Percentiles rank a stretch among this genome's conserved stretches.
Evolutionary conservation across 2,113 vertebrate genomes (phyloP).

Genomic region (Chamaetylas fuelleborni): DNA sequence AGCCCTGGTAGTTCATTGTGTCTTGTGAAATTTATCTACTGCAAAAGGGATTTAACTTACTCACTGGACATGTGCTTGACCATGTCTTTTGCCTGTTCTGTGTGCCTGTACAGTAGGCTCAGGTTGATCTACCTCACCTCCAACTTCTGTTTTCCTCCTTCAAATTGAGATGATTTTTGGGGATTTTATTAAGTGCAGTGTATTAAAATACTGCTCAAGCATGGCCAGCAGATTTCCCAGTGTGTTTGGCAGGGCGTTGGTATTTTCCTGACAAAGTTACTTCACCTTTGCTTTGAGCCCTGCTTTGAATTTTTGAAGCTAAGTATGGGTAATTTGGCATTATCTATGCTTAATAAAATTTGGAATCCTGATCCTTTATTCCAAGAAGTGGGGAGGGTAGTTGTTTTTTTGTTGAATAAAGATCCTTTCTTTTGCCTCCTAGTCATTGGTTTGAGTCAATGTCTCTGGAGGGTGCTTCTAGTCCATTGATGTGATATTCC

Average conservation of each 20-base stretch:
- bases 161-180: neutral
- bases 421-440: neutral
- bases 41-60: neutral
- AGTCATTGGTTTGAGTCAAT: neutral
- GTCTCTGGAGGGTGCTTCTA: neutral
- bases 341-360: neutral
- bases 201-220: neutral
- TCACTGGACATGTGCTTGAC: neutral
- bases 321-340: neutral
- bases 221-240: neutral
- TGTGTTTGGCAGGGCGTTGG: neutral
- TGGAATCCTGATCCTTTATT: neutral
- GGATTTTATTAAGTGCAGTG: neutral
- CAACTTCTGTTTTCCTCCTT: neutral
- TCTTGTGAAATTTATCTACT: neutral
- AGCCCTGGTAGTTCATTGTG: rapidly evolving
- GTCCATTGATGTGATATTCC: neutral
- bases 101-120: neutral
- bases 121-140: neutral
- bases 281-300: neutral
- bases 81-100: rapidly evolving
- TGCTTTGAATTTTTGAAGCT: neutral
- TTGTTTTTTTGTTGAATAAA: neutral
- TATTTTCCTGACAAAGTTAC: neutral
- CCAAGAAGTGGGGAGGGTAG: neutral